These are phyloP conservation scores for Chelon labrosus DNA, from an alignment of 2,797 vertebrate genomes.

Conservation along the genomic window DNA sequence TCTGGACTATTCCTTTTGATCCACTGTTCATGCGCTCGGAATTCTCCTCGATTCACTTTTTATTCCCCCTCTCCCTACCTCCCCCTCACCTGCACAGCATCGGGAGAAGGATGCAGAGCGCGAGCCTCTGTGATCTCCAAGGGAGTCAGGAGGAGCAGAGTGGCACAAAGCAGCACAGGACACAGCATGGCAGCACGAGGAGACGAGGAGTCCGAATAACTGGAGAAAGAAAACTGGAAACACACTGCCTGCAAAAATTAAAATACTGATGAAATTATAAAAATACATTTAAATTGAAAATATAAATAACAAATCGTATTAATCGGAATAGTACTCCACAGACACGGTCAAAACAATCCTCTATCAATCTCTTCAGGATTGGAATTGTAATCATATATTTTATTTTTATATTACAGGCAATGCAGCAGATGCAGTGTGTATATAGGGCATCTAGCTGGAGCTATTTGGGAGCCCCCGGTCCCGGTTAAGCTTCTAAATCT, in stretches of 20 bases:
- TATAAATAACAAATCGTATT: background rate
- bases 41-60: constrained; percentile 34
- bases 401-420: background rate
- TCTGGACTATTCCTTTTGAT: constrained; percentile 21
- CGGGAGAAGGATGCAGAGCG: constrained; percentile 80
- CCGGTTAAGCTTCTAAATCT: background rate
- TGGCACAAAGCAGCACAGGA: constrained; percentile 79
- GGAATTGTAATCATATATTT: background rate
- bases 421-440: constrained; percentile 3
- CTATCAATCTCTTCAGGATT: background rate
- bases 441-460: background rate
- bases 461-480: background rate
- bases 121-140: constrained; percentile 80
- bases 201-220: constrained; percentile 10
- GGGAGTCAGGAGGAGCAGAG: constrained; percentile 82
- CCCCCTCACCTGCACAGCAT: constrained; percentile 82
- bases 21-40: constrained; percentile 23
- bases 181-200: constrained; percentile 77
- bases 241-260: constrained; percentile 24
- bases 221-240: constrained; percentile 45
- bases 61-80: background rate
- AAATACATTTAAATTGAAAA: background rate
- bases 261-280: background rate
- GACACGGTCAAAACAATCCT: background rate
- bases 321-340: background rate